Evolutionary conservation across 1,140 invertebrate species (phyloP), one percentile per base, ranked within the genome.

Genomic region (Popillia japonica): DNA sequence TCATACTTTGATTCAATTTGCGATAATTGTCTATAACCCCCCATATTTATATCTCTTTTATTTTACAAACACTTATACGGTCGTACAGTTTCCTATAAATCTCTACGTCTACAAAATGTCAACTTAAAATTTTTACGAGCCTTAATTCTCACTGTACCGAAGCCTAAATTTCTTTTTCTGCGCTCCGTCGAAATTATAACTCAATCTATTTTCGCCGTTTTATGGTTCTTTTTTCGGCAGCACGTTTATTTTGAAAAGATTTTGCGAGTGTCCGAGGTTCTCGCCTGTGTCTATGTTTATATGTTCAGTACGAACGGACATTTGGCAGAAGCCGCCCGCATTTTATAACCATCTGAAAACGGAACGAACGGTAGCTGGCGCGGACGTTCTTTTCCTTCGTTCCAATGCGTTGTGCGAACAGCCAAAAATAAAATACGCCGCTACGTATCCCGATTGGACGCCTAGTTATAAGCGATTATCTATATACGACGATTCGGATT

Each of bases 181-280:
- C 4, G 44, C 44, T 14, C 44, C 44, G 44, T 48, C 11, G 44
- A 48, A 48, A 48, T 48, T n/a, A 48, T 48, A 48, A 48, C 44
- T 48, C 44, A 48, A 48, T 48, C 44, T 48, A 48, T 48, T 48
- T 48, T 48, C 44, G 44, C 4, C 44, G 44, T 48, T 48, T 48
- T 48, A 48, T 48, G 44, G 44, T 48, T 48, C 44, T 48, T 48
- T 48, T 48, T 48, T 48, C 44, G 44, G 44, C 44, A 48, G 41
- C 41, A 11, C 44, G 44, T 48, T 48, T 48, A 48, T 48, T 48
- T 48, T 48, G 44, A 48, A 48, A 48, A 48, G 44, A 48, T 48
- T 48, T 48, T n/a, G 44, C 44, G 44, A 48, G 17, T 48, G 44
- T 48, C 44, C 44, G 44, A 48, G 44, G 44, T 48, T 48, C 44